Base-by-base conservation (phyloP, 2,797 vertebrate genomes). In the Sciurus vulgaris region DNA sequence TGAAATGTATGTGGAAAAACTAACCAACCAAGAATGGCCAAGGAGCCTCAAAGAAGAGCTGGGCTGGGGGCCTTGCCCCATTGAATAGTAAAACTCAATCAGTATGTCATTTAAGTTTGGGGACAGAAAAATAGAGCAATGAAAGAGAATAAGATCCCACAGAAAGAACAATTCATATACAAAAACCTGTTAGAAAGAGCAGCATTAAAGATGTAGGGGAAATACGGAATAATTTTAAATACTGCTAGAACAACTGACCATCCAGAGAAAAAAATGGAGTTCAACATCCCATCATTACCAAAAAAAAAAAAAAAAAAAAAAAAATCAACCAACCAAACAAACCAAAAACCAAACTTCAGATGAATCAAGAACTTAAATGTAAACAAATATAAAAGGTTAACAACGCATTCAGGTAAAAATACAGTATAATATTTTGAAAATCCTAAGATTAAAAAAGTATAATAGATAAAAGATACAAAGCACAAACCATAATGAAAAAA, bases 281-380 rank as follows among this genome's bases (percentile, higher is more conserved):
- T 24, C 41, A 91, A 77, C 1, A 28, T 1, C 15, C 35, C 11
- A 76, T 13, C 20, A 33, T 17, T 65, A 67, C 30, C 30, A 3
- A 47, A 56, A 38, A 69, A n/a, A n/a, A n/a, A n/a, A n/a, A n/a
- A n/a, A n/a, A n/a, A n/a, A n/a, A n/a, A n/a, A n/a, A n/a, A n/a
- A n/a, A n/a, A n/a, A n/a, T n/a, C n/a, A n/a, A n/a, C n/a, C 70
- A 41, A 51, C 13, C 54, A 54, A 54, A 20, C 54, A 56, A 56
- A 56, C 51, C 17, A 15, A 30, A 20, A 44, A 44, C 4, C 44
- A 44, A 44, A 47, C 4, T 22, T 22, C n/a, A 79, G 18, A 88
- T 51, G 82, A 78, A 82, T 81, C 30, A 72, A 90, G 14, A 90
- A 70, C 15, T 73, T 93, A 30, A 76, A 92, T 81, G 9, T 59